These are phyloP conservation scores for Piaya cayana DNA, from an alignment of 2,113 vertebrate genomes.

Conservation along the genomic window DNA sequence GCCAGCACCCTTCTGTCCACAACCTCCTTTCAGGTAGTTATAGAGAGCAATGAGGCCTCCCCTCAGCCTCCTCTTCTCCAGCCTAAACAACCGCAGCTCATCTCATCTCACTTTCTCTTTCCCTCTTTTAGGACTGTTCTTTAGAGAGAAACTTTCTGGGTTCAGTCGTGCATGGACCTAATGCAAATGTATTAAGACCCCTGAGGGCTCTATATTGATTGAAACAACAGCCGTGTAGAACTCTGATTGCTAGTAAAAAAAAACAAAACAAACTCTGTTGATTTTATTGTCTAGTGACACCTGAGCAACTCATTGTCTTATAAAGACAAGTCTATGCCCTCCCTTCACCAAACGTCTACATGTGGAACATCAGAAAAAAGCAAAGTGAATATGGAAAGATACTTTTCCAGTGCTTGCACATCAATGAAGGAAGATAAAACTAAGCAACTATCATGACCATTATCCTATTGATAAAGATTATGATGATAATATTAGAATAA, in stretches of 20 bases:
- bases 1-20: no score
- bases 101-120: not conserved
- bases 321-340: not conserved
- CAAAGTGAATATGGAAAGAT: not conserved
- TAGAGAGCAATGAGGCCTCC: no score
- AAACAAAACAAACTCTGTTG: no score
- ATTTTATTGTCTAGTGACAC: not conserved
- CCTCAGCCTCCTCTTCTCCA: no score
- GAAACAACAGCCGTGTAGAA: not conserved
- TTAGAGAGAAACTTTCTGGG: not conserved
- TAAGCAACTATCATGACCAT: not conserved
- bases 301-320: not conserved
- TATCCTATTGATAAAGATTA: not conserved
- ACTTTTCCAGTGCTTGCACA: not conserved
- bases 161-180: not conserved
- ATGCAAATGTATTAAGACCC: not conserved
- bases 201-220: not conserved
- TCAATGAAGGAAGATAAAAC: not conserved
- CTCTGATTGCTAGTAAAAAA: not conserved
- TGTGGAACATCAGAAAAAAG: not conserved
- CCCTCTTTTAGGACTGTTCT: not conserved
- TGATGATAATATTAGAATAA: not conserved
- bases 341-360: not conserved
- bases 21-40: no score
- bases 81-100: no score